Evolutionary conservation across 2,113 vertebrate genomes (phyloP).

Genomic region (Laticauda colubrina): DNA sequence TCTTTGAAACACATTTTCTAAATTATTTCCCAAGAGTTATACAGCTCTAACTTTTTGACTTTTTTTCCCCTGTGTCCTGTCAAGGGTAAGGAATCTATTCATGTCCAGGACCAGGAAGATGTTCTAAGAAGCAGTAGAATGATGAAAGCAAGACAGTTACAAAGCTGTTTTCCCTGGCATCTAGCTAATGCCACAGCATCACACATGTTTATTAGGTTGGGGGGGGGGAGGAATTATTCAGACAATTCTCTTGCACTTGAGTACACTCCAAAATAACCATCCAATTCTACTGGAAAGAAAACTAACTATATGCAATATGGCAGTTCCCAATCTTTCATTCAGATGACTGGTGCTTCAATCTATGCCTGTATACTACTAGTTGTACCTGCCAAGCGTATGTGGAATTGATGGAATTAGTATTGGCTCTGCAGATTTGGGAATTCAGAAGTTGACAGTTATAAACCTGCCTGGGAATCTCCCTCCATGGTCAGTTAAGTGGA

Average conservation of each 20-base stretch:
- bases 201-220: not conserved
- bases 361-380: not conserved
- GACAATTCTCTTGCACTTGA: not conserved
- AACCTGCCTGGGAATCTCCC: not conserved
- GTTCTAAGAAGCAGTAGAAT: not conserved
- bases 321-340: not conserved
- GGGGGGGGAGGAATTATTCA: not conserved
- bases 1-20: not conserved
- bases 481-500: not conserved
- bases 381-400: not conserved
- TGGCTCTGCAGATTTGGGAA: not conserved
- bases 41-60: not conserved
- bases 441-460: not conserved
- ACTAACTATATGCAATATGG: not conserved
- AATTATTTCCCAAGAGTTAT: not conserved
- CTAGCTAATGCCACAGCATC: not conserved
- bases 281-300: not conserved
- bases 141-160: not conserved
- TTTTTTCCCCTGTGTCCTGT: too few relatives aligned
- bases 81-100: not conserved
- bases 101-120: not conserved
- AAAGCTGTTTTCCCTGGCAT: not conserved
- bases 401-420: not conserved
- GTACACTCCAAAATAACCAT: not conserved
- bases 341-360: not conserved